Evolutionary conservation across 2,113 vertebrate genomes (phyloP).

Genomic region (Callopanchax toddi): DNA sequence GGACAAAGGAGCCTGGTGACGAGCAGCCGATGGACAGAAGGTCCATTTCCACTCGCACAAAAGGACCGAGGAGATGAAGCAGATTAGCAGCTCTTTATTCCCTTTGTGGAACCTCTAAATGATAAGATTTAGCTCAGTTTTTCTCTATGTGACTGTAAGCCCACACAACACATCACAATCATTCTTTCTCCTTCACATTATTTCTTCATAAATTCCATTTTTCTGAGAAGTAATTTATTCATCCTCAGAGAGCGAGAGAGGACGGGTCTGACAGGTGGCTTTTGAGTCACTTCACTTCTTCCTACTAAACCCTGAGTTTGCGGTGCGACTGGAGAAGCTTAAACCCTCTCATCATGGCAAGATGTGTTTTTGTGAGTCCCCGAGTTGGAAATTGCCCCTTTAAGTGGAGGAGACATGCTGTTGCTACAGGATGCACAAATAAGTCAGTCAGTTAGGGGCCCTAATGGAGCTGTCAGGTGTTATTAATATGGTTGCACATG

Average conservation of each 20-base stretch:
- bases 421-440: conserved; percentile 8
- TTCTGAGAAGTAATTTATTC: conserved; percentile 47
- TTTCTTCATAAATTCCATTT: conserved; percentile 8
- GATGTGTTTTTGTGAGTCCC: conserved; percentile 17
- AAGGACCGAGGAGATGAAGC: conserved; percentile 70
- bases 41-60: conserved; percentile 76
- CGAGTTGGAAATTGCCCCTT: conserved; percentile 25
- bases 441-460: conserved; percentile 9
- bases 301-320: conserved; percentile 38
- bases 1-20: conserved; percentile 65
- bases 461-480: conserved; percentile 7
- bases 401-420: not conserved
- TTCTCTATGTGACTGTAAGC: conserved; percentile 10
- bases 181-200: conserved; percentile 12
- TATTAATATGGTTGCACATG: not conserved
- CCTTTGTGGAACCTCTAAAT: conserved; percentile 71
- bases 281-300: conserved; percentile 45
- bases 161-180: conserved; percentile 40
- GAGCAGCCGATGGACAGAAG: conserved; percentile 68
- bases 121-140: conserved; percentile 69
- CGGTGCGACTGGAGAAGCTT: conserved; percentile 30
- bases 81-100: conserved; percentile 72
- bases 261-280: conserved; percentile 43
- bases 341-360: conserved; percentile 24
- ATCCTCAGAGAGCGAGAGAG: conserved; percentile 26